Percentiles rank a stretch among this genome's conserved stretches.
These are phyloP conservation scores for Diabrotica balteata DNA, from an alignment of 2,888 invertebrate species.

Conservation along the genomic window DNA sequence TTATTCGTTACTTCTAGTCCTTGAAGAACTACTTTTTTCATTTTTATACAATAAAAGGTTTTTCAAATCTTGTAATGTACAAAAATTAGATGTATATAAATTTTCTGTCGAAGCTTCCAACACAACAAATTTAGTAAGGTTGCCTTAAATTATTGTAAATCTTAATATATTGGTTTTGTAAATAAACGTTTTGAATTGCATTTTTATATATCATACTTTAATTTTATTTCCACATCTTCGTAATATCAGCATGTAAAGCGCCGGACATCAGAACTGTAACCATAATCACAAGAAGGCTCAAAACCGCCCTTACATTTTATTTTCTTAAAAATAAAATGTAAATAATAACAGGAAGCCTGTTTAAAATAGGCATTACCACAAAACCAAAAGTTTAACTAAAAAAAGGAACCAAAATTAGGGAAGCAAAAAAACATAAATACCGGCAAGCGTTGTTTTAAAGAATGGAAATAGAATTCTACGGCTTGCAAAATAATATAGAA, in stretches of 20 bases:
- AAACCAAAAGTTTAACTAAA: too few relatives aligned
- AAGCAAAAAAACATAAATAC: too few relatives aligned
- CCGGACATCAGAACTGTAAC: too few relatives aligned
- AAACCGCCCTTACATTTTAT: too few relatives aligned
- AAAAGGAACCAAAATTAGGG: too few relatives aligned
- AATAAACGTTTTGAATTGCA: slow-evolving; percentile 43
- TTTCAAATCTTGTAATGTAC: slow-evolving; percentile 34
- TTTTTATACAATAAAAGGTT: slow-evolving; percentile 32
- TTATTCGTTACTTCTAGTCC: slow-evolving; percentile 48
- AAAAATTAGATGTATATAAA: slow-evolving; percentile 34
- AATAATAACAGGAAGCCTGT: too few relatives aligned
- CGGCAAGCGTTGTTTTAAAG: too few relatives aligned
- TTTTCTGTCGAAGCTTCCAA: slow-evolving; percentile 33
- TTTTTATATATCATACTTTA: not conserved
- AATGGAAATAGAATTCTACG: too few relatives aligned
- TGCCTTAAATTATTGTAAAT: slow-evolving; percentile 54
- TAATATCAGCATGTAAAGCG: not conserved
- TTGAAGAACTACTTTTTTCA: slow-evolving; percentile 20
- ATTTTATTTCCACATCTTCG: not conserved
- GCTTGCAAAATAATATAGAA: too few relatives aligned
- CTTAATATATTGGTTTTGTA: slow-evolving; percentile 53
- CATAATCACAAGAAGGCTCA: too few relatives aligned
- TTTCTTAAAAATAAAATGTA: too few relatives aligned
- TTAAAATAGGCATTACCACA: too few relatives aligned
- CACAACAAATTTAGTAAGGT: slow-evolving; percentile 32